These are phyloP conservation scores for Tor tambroides DNA, from an alignment of 2,113 vertebrate species.

Conservation along the genomic window DNA sequence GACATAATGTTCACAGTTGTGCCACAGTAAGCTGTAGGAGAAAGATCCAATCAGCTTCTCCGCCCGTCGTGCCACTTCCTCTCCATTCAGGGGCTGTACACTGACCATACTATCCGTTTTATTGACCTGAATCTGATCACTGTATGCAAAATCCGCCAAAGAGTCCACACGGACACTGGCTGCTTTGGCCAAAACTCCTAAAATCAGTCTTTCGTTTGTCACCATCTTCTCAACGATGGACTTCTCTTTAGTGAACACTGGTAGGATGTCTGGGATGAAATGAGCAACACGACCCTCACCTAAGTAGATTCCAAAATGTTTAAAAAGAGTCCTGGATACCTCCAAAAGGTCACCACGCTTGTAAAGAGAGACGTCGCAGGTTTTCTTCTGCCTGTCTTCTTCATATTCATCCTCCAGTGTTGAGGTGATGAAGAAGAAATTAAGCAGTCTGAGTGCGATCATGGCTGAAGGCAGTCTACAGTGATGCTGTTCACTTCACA, in stretches of 20 bases:
- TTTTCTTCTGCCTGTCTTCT: neutral
- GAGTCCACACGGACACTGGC: slow-evolving; percentile 92
- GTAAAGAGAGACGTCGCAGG: slow-evolving; percentile 77
- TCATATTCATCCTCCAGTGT: slow-evolving; percentile 48
- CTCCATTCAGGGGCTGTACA: slow-evolving; percentile 77
- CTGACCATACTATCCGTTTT: slow-evolving; percentile 83
- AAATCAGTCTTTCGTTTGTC: slow-evolving; percentile 87
- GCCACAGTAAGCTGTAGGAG: slow-evolving; percentile 92
- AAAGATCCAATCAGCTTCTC: slow-evolving; percentile 85
- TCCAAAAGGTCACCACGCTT: slow-evolving; percentile 88
- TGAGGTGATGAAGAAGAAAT: slow-evolving; percentile 64
- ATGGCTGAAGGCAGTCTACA: slow-evolving; percentile 24
- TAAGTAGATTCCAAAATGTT: slow-evolving; percentile 93
- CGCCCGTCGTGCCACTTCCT: slow-evolving; percentile 84
- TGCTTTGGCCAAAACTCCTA: slow-evolving; percentile 82
- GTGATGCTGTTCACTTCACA: neutral
- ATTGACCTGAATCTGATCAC: slow-evolving; percentile 87
- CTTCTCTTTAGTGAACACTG: slow-evolving; percentile 76
- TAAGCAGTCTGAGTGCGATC: slow-evolving; percentile 70
- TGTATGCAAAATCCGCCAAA: slow-evolving; percentile 90
- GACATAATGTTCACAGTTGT: slow-evolving; percentile 97
- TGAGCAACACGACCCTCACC: slow-evolving; percentile 90
- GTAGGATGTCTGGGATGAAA: slow-evolving; percentile 92
- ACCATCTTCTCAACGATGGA: slow-evolving; percentile 76
- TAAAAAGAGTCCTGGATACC: slow-evolving; percentile 88